Evolutionary conservation across 2,113 vertebrate genomes (phyloP).

Genomic region (Oenanthe melanoleuca): DNA sequence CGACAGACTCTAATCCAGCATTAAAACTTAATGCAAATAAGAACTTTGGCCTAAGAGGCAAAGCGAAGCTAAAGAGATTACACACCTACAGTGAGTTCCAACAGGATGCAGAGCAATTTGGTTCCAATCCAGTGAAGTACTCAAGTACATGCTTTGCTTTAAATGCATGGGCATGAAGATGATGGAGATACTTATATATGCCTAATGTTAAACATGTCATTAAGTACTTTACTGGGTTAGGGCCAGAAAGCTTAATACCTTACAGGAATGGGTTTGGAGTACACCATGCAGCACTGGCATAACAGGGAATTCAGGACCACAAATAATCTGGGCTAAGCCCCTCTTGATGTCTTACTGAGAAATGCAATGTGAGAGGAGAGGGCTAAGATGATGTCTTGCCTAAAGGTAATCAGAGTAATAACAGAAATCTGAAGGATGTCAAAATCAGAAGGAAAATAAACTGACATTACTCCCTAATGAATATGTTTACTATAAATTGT

Average conservation of each 20-base stretch:
- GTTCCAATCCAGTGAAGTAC: conserved; percentile 2
- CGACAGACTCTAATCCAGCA: background rate
- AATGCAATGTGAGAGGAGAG: background rate
- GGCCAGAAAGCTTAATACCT: conserved; percentile 19
- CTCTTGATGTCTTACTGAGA: background rate
- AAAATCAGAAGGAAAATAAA: background rate
- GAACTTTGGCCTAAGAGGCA: background rate
- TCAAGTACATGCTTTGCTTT: background rate
- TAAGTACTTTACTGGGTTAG: conserved; percentile 42
- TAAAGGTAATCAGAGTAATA: background rate
- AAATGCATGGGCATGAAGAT: background rate
- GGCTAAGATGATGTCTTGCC: background rate
- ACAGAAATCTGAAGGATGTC: background rate
- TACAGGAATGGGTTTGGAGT: background rate
- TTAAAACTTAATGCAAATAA: background rate
- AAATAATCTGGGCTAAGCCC: background rate
- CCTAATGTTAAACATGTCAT: background rate
- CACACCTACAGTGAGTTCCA: background rate
- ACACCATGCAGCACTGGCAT: background rate
- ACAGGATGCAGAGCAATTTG: background rate
- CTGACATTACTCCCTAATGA: background rate
- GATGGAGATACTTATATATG: background rate
- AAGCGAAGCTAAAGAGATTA: background rate
- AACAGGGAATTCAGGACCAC: background rate
- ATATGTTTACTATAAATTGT: background rate